Conservation (phyloP, 37 sponge, comb jelly and placozoan species). For the Cliona cf. orientalis region DNA sequence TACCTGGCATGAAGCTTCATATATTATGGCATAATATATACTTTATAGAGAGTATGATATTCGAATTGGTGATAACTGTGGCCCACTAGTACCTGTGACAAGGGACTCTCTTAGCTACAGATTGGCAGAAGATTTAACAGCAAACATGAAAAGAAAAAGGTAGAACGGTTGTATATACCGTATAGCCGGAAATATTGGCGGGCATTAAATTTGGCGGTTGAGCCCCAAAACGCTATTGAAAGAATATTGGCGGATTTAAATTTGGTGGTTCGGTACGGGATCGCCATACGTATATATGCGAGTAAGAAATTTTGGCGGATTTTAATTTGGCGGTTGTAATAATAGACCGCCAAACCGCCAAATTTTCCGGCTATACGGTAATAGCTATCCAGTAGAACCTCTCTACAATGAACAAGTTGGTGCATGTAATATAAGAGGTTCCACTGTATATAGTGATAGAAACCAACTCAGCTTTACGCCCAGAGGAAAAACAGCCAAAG, state of each 20-base stretch:
- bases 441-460: background rate
- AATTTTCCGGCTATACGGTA: too few relatives aligned
- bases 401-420: too few relatives aligned
- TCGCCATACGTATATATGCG: too few relatives aligned
- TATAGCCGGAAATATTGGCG: background rate
- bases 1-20: background rate
- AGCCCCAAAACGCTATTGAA: too few relatives aligned
- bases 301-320: too few relatives aligned
- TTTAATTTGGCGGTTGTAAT: too few relatives aligned
- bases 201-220: background rate
- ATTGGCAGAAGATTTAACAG: background rate
- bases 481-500: background rate
- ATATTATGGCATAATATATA: background rate
- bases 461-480: background rate
- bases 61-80: background rate
- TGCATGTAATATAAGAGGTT: too few relatives aligned
- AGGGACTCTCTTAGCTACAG: background rate
- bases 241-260: too few relatives aligned
- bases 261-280: too few relatives aligned
- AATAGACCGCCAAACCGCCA: too few relatives aligned
- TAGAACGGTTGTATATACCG: background rate
- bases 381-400: too few relatives aligned
- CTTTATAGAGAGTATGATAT: background rate
- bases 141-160: background rate
- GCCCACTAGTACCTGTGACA: background rate